Evolutionary conservation across 2,888 invertebrate species (phyloP).

Genomic region (Stratiomys singularior): DNA sequence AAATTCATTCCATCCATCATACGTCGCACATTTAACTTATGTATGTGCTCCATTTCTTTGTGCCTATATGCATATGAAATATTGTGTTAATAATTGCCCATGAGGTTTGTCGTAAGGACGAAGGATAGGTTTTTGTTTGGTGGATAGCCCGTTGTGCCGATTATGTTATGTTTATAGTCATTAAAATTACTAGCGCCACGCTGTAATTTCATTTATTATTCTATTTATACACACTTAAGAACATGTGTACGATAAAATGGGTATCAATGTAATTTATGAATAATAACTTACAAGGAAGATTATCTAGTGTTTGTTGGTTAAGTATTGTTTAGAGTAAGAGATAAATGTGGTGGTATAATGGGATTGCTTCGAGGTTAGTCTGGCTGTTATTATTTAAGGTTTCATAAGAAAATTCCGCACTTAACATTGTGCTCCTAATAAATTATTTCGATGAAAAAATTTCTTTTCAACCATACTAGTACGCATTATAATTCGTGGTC

Average conservation of each 20-base stretch:
- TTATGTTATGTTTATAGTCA: neutral
- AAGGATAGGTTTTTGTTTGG: too few species aligned
- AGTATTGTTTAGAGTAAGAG: neutral
- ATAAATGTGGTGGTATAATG: neutral
- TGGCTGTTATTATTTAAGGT: too few species aligned
- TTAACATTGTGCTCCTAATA: too few species aligned
- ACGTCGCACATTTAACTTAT: neutral
- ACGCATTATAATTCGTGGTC: too few species aligned
- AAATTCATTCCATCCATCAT: neutral
- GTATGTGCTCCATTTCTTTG: neutral
- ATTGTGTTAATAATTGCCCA: too few species aligned
- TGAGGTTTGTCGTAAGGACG: too few species aligned
- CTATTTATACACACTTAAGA: neutral
- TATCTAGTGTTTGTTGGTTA: neutral
- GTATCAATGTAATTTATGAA: neutral
- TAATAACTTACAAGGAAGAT: neutral
- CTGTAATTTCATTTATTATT: conserved; percentile 11
- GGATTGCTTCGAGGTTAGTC: too few species aligned
- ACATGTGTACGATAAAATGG: neutral
- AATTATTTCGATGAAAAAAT: too few species aligned
- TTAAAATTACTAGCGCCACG: neutral
- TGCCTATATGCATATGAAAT: neutral
- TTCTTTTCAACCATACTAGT: too few species aligned
- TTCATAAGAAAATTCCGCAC: too few species aligned
- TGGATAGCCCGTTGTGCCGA: neutral